phyloP scores from a whole-genome alignment of 2,888 invertebrate species.

The Pilophorus perplexus region DNA sequence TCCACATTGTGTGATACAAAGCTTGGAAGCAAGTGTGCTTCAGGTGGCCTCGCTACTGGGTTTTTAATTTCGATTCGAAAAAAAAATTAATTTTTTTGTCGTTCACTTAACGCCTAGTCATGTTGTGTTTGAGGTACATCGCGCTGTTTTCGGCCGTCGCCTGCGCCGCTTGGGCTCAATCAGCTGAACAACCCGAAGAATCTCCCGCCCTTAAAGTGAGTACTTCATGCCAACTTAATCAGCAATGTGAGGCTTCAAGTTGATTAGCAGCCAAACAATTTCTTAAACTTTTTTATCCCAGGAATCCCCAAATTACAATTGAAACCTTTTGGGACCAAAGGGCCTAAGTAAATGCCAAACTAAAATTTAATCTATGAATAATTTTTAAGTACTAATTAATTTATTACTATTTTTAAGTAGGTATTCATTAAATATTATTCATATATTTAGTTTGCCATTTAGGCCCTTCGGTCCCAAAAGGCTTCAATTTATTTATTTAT shows the following conservation, averaged over 20 bases:
- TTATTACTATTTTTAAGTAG: too few species aligned
- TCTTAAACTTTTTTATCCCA: neutral
- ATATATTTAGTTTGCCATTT: too few species aligned
- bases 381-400: too few species aligned
- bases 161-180: constrained; percentile 2
- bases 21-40: neutral
- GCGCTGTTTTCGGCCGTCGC: constrained; percentile 19
- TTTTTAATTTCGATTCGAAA: neutral
- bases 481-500: too few species aligned
- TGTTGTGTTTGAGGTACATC: constrained; percentile 28
- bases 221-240: neutral
- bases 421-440: too few species aligned
- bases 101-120: constrained; percentile 14
- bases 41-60: neutral
- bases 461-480: too few species aligned
- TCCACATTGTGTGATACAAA: neutral
- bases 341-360: too few species aligned
- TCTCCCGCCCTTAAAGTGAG: constrained; percentile 22
- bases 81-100: neutral
- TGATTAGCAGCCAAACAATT: too few species aligned
- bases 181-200: constrained; percentile 6
- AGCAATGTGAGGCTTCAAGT: neutral
- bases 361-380: too few species aligned
- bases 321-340: too few species aligned
- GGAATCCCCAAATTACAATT: neutral